phyloP scores from a whole-genome alignment of 2,888 invertebrate genomes.

The Plebejus argus region DNA sequence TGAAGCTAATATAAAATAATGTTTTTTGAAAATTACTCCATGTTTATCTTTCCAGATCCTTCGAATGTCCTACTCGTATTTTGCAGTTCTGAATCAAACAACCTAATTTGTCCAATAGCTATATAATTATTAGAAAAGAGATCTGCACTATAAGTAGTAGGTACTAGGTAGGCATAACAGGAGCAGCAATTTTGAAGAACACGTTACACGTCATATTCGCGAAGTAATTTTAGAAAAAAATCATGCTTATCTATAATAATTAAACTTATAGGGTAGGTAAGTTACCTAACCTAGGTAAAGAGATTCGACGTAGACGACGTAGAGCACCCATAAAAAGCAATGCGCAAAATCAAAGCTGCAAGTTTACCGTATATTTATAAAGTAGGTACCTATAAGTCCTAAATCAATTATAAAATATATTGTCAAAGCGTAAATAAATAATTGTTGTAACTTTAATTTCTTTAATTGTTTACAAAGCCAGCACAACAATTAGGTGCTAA shows the following conservation, averaged over 20 bases:
- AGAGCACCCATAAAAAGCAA: not conserved
- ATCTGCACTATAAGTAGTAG: not conserved
- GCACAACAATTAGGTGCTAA: constrained; percentile 15
- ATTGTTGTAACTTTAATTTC: not conserved
- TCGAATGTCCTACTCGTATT: constrained; percentile 69
- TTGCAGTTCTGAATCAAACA: constrained; percentile 64
- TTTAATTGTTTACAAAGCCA: constrained; percentile 18
- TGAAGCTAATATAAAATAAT: not conserved
- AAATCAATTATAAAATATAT: not conserved
- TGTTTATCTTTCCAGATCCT: constrained; percentile 58
- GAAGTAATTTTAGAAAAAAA: not conserved
- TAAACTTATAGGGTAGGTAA: too few species aligned
- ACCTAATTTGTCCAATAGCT: constrained; percentile 38
- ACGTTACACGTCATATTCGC: not conserved
- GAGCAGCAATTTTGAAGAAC: not conserved
- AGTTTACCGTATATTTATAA: not conserved
- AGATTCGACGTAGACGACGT: too few species aligned
- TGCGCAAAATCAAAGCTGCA: not conserved
- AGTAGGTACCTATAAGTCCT: not conserved
- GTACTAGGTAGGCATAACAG: not conserved
- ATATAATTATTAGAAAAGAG: not conserved
- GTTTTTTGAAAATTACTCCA: not conserved
- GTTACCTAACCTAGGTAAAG: too few species aligned
- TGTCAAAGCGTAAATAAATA: constrained; percentile 9
- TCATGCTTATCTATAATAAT: too few species aligned